Conservation (phyloP, 1,140 invertebrate genomes). For the Macrostomum lignano region DNA sequence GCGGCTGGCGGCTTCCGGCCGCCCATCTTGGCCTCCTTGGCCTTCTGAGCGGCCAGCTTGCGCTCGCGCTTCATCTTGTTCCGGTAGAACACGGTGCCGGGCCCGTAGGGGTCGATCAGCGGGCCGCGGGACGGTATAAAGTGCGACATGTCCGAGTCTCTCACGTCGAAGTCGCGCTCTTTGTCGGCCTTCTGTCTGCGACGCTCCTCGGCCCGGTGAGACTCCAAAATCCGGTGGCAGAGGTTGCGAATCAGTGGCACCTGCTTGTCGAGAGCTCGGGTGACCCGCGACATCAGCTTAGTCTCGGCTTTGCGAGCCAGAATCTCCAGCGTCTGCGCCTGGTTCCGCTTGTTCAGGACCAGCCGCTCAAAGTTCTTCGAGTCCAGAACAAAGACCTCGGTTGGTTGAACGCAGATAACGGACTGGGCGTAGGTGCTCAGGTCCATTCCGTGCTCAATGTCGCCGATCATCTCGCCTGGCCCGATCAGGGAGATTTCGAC, state of each 20-base stretch:
- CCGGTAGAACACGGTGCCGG: slow-evolving; percentile 20
- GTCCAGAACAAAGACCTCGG: slow-evolving; percentile 16
- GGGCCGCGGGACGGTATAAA: slow-evolving; percentile 10
- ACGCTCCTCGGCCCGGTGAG: too few relatives aligned
- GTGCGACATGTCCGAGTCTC: too few relatives aligned
- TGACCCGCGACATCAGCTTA: slow-evolving; percentile 13
- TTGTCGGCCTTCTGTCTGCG: too few relatives aligned
- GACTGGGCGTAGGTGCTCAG: slow-evolving; percentile 16
- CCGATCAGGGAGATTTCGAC: too few relatives aligned
- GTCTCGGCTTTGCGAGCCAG: slow-evolving; percentile 13
- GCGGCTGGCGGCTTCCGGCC: too few relatives aligned
- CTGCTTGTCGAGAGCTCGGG: slow-evolving; percentile 3
- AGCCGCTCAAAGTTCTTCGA: slow-evolving; percentile 20
- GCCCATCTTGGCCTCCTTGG: too few relatives aligned
- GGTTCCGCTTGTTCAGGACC: slow-evolving; percentile 13
- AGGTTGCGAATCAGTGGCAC: slow-evolving; percentile 7
- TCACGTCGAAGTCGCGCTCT: too few relatives aligned
- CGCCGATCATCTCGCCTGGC: too few relatives aligned
- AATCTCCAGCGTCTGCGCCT: slow-evolving; percentile 12
- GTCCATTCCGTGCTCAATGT: slow-evolving; percentile 14
- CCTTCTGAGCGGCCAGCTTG: neutral
- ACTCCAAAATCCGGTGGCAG: neutral
- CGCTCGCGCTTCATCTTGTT: slow-evolving; percentile 4
- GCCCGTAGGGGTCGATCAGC: slow-evolving; percentile 16
- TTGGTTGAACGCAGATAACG: slow-evolving; percentile 15